Conservation (phyloP, 2,113 vertebrate species). For the Pterocles burchelli region DNA sequence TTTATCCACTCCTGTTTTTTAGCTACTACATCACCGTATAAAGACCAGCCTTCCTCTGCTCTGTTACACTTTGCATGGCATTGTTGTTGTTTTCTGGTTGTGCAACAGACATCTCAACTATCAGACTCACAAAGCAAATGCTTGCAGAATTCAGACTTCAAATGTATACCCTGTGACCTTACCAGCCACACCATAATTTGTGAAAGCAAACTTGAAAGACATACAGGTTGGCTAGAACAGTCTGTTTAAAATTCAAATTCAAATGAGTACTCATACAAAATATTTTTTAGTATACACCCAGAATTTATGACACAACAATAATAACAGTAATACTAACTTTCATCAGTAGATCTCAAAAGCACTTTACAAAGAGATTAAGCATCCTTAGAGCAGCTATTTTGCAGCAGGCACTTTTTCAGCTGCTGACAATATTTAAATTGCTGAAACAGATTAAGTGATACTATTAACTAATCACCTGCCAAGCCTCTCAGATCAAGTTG, state of each 20-base stretch:
- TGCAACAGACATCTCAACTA: neutral
- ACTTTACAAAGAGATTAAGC: slow-evolving; percentile 27
- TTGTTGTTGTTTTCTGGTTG: neutral
- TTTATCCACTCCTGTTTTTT: neutral
- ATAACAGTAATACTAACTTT: slow-evolving; percentile 48
- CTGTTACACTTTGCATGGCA: neutral
- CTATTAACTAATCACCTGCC: slow-evolving; percentile 52
- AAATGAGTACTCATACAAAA: slow-evolving; percentile 47
- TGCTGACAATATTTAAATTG: slow-evolving; percentile 53
- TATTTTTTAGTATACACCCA: slow-evolving; percentile 42
- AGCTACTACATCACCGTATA: neutral
- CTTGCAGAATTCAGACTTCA: neutral
- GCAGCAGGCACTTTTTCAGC: slow-evolving; percentile 18
- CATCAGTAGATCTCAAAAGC: slow-evolving; percentile 55
- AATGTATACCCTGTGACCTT: neutral
- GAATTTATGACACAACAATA: slow-evolving; percentile 50
- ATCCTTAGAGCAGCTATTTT: slow-evolving; percentile 34
- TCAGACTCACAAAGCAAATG: neutral
- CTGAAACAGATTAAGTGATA: slow-evolving; percentile 21
- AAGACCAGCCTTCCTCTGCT: neutral
- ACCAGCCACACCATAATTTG: neutral
- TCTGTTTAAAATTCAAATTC: slow-evolving; percentile 35
- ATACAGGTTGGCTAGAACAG: neutral
- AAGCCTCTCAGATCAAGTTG: slow-evolving; percentile 28
- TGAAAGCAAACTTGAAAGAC: slow-evolving; percentile 11